Base-by-base conservation (phyloP, 1,140 invertebrate species). In the Drosophila leontia region DNA sequence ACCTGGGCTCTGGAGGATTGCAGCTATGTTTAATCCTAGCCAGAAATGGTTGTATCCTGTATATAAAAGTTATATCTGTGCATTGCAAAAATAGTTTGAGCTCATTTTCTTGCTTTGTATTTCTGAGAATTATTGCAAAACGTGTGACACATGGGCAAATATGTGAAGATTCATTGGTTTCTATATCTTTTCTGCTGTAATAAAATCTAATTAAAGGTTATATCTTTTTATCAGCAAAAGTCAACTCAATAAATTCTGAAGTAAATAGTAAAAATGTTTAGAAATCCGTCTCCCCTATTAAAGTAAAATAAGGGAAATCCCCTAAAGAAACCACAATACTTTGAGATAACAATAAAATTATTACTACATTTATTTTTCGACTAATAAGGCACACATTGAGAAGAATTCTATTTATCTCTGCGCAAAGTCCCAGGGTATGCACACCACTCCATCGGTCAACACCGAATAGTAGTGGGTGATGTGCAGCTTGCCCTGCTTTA, bases 381-480 rank as follows among this genome's bases (percentile, higher is more conserved):
- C 68, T 72, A 72, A 44, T 68, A 87, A 87, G 83, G 83, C 83
- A 87, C 83, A 80, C 6, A 19, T 3, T 23, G 61, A 57, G 57
- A 86, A 48, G 19, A 59, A 23, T 7, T 51, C 7, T 0, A 19
- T 35, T 78, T 85, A 90, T 35, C 79, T 85, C 35, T 77, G 75
- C 59, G 72, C 96, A 95, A 97, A 99, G 92, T 99, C 96, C 97
- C 97, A 98, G 15, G 98, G 98, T 87, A 99, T 96, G 91, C 97
- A 98, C 60, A 98, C 94, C 69, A 97, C 95, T 5, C 98, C 98
- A 93, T 98, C 98, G 8, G 96, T 96, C 86, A 98, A 94, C 13
- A 99, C 96, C 0, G 97, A 97, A 91, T 98, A 99, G 93, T 98
- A 99, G 90, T 97, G 97, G 1, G 97, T 97, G 34, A 99, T 95